These are phyloP conservation scores for Etheostoma spectabile DNA, from an alignment of 2,113 vertebrate species.

Conservation along the genomic window DNA sequence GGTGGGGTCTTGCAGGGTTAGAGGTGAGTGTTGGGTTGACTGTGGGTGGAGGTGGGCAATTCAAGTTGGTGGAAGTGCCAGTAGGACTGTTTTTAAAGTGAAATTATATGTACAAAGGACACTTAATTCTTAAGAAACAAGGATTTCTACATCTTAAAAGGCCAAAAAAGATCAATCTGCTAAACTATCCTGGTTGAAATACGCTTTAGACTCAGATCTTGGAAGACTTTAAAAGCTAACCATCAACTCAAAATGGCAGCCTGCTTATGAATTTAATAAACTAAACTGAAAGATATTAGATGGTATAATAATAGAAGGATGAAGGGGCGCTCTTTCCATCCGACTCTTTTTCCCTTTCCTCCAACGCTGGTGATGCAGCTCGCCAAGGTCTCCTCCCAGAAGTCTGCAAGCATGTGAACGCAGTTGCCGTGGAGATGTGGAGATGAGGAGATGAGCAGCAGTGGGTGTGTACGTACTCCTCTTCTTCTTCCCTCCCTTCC, in stretches of 20 bases:
- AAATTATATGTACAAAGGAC: background rate
- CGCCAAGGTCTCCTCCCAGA: conserved; percentile 64
- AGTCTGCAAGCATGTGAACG: conserved; percentile 69
- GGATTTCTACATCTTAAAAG: background rate
- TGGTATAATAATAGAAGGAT: conserved; percentile 11
- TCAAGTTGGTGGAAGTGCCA: no score
- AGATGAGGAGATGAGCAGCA: conserved; percentile 71
- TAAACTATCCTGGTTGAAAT: conserved; percentile 20
- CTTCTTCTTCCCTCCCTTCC: conserved; percentile 39
- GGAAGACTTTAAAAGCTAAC: conserved; percentile 31
- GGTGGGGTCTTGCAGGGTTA: conserved; percentile 29
- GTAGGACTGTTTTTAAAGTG: conserved; percentile 5
- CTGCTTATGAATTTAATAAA: conserved; percentile 13
- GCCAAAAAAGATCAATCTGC: conserved; percentile 13
- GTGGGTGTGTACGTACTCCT: conserved; percentile 51
- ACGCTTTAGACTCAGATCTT: conserved; percentile 22
- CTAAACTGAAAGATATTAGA: conserved; percentile 50
- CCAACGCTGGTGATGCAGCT: conserved; percentile 53
- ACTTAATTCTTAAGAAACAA: background rate
- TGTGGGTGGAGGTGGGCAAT: conserved; percentile 8
- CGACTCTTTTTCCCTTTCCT: conserved; percentile 55
- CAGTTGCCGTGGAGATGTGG: conserved; percentile 80
- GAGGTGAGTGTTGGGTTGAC: conserved; percentile 9
- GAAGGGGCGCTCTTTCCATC: conserved; percentile 51
- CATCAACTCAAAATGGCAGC: conserved; percentile 41